A percentile compares a stretch with the other conserved stretches of the same genome.
These are phyloP conservation scores for Brachyrhaphis roseni DNA, from an alignment of 2,797 vertebrate genomes.

Conservation along the genomic window DNA sequence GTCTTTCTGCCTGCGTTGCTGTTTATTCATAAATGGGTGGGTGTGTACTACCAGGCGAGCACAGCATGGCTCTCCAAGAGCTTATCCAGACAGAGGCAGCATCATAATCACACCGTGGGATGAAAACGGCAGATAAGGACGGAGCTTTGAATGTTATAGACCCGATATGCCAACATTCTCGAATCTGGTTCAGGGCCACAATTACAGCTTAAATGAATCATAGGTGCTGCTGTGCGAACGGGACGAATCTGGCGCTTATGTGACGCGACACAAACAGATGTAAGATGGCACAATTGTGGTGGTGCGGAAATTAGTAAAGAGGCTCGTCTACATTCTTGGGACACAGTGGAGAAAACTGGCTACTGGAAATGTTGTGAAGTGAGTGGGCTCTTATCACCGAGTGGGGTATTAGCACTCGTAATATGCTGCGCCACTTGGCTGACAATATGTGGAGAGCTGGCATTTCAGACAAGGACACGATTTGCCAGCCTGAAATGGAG, in stretches of 20 bases:
- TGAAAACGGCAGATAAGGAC: conserved; percentile 44
- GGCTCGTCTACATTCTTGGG: conserved; percentile 29
- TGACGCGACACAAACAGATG: conserved; percentile 1
- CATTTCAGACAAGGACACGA: conserved; percentile 67
- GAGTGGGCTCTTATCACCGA: conserved; percentile 71
- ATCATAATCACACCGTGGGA: conserved; percentile 57
- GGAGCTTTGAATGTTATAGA: conserved; percentile 40
- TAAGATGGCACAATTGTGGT: conserved; percentile 7
- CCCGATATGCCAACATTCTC: conserved; percentile 49
- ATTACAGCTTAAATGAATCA: conserved; percentile 52
- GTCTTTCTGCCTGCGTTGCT: conserved; percentile 16
- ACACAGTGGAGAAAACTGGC: conserved; percentile 50
- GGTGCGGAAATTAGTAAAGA: conserved; percentile 6
- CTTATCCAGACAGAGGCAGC: conserved; percentile 52
- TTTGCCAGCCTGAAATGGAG: conserved; percentile 54
- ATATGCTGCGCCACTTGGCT: conserved; percentile 72
- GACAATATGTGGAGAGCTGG: conserved; percentile 65
- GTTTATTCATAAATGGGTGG: conserved; percentile 26
- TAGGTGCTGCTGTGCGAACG: conserved; percentile 26
- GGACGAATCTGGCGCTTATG: conserved; percentile 8
- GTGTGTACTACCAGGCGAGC: conserved; percentile 28
- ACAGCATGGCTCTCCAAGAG: conserved; percentile 43
- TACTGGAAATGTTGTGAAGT: conserved; percentile 50
- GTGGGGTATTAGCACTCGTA: conserved; percentile 70
- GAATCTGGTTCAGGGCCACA: conserved; percentile 36